phyloP scores from a whole-genome alignment of 2,888 invertebrate genomes.

The Drosophila paucipuncta region DNA sequence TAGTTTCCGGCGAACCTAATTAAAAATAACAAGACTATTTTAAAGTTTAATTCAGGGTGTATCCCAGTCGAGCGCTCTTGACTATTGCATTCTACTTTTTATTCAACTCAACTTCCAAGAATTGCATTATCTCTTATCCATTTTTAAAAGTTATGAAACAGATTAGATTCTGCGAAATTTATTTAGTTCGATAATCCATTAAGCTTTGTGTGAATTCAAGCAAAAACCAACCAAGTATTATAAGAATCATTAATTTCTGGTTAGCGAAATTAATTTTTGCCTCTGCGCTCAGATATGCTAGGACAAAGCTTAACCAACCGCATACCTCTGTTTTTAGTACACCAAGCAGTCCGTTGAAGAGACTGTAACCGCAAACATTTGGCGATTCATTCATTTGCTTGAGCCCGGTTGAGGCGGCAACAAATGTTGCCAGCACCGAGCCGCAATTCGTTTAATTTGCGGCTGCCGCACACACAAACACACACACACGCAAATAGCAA shows the following conservation, averaged over 20 bases:
- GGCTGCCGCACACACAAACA: constrained; percentile 47
- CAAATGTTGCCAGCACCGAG: constrained; percentile 74
- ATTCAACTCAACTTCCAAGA: not conserved
- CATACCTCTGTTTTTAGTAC: constrained; percentile 30
- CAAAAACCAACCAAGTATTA: not conserved
- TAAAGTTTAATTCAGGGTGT: not conserved
- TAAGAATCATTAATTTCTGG: constrained; percentile 6
- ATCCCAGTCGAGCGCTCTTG: not conserved
- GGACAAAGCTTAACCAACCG: not conserved
- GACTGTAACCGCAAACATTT: constrained; percentile 53
- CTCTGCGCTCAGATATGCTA: not conserved
- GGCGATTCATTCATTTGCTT: constrained; percentile 51
- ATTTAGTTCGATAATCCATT: not conserved
- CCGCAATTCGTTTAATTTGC: constrained; percentile 79
- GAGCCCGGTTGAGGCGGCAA: constrained; percentile 48
- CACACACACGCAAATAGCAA: not conserved
- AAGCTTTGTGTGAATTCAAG: not conserved
- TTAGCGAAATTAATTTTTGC: constrained; percentile 9
- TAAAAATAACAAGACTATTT: not conserved
- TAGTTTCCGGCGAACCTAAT: not conserved
- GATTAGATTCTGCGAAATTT: not conserved
- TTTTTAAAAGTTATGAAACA: not conserved
- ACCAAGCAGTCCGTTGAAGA: constrained; percentile 23
- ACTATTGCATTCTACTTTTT: not conserved
- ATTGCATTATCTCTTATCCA: not conserved